Conservation (phyloP, 2,888 invertebrate species). For the Nephrotoma appendiculata region DNA sequence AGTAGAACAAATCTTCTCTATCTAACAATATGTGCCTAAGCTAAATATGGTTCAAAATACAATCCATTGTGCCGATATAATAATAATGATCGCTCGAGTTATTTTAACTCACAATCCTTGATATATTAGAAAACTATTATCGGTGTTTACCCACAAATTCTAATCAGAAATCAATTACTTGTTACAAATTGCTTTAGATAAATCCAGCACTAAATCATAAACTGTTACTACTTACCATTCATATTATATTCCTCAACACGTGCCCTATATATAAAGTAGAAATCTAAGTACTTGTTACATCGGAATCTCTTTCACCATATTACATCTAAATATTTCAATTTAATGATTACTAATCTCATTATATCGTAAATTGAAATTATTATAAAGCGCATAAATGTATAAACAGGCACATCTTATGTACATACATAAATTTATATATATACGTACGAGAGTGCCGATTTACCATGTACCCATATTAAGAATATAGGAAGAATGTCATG, state of each 20-base stretch:
- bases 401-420: neutral
- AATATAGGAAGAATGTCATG: neutral
- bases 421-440: neutral
- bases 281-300: neutral
- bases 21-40: too few relatives aligned
- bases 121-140: too few relatives aligned
- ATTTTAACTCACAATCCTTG: too few relatives aligned
- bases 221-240: neutral
- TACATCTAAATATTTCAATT: neutral
- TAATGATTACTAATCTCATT: neutral
- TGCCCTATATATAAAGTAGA: neutral
- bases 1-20: too few relatives aligned
- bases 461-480: too few relatives aligned
- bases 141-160: too few relatives aligned
- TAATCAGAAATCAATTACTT: too few relatives aligned
- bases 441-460: neutral
- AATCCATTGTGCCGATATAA: too few relatives aligned
- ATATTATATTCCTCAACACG: neutral
- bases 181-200: too few relatives aligned
- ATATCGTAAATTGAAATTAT: neutral
- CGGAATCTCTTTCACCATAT: neutral
- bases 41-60: too few relatives aligned
- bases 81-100: too few relatives aligned
- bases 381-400: neutral
- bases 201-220: too few relatives aligned